Evolutionary conservation across 2,113 vertebrate genomes (phyloP).

Genomic region (Sapayoa aenigma): DNA sequence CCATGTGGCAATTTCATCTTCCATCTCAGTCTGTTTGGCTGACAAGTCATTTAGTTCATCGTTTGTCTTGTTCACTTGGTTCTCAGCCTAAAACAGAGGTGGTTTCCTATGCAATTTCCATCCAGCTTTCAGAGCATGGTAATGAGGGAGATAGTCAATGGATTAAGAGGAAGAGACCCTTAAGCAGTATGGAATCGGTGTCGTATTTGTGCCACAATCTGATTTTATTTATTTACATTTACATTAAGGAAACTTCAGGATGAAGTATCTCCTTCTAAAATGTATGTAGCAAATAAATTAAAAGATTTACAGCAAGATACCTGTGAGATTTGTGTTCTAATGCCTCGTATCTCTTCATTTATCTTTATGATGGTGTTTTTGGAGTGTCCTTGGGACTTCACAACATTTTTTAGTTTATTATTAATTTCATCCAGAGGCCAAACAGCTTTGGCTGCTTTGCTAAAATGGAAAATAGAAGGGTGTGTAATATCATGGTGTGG

Average conservation of each 20-base stretch:
- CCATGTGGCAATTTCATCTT: constrained; percentile 63
- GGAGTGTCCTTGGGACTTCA: constrained; percentile 64
- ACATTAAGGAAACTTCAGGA: neutral
- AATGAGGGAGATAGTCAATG: neutral
- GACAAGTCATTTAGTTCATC: constrained; percentile 45
- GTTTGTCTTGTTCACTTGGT: constrained; percentile 60
- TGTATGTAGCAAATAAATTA: neutral
- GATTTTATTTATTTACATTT: neutral
- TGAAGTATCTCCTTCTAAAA: neutral
- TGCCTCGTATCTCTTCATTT: constrained; percentile 40
- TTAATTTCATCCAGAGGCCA: constrained; percentile 53
- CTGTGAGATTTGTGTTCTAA: constrained; percentile 53
- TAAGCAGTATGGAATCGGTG: neutral
- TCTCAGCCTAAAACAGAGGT: constrained; percentile 67
- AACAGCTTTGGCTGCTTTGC: constrained; percentile 72
- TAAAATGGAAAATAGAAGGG: constrained; percentile 46
- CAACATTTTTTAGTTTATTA: constrained; percentile 65
- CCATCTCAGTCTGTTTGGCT: constrained; percentile 49
- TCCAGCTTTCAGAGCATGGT: neutral
- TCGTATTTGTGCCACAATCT: neutral
- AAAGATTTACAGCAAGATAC: constrained; percentile 60
- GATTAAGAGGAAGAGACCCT: neutral
- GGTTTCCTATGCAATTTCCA: neutral
- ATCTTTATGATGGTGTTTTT: constrained; percentile 55
- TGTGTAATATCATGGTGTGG: neutral